phyloP scores from a whole-genome alignment of 2,797 vertebrate genomes.

The Notamacropus eugenii region DNA sequence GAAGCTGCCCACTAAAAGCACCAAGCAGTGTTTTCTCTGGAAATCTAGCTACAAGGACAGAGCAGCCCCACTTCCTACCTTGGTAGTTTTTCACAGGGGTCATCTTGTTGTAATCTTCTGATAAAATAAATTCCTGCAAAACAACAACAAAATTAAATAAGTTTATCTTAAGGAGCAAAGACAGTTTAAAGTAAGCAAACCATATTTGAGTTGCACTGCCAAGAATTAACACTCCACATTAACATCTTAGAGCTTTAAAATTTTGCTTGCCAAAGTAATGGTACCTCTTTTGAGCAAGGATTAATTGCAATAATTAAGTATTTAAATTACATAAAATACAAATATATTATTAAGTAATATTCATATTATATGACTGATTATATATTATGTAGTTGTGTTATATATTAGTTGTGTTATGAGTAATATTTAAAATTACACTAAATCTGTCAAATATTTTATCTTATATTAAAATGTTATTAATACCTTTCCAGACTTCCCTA shows the following conservation, averaged over 20 bases:
- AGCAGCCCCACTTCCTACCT: conserved; percentile 87
- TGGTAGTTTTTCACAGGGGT: conserved; percentile 92
- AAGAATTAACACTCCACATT: conserved; percentile 38
- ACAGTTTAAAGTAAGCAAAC: background rate
- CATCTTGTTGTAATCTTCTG: conserved; percentile 99
- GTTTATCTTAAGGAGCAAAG: background rate
- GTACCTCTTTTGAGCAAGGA: background rate
- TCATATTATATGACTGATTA: background rate
- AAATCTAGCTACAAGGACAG: background rate
- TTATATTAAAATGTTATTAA: background rate
- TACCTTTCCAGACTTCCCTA: background rate
- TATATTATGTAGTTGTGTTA: too few species aligned
- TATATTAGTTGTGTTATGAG: too few species aligned
- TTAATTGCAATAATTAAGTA: background rate
- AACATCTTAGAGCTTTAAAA: background rate
- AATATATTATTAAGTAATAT: background rate
- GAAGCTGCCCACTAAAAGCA: background rate
- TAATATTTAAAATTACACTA: background rate
- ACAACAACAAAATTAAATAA: conserved; percentile 11
- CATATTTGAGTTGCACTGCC: background rate
- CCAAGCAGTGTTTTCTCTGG: conserved; percentile 11
- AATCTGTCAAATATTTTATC: too few species aligned
- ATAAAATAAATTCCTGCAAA: conserved; percentile 94
- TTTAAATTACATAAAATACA: background rate
- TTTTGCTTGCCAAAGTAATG: background rate